Percentiles rank a stretch among this genome's conserved stretches.
phyloP scores from a whole-genome alignment of 2,797 vertebrate genomes.

The Tapera naevia region DNA sequence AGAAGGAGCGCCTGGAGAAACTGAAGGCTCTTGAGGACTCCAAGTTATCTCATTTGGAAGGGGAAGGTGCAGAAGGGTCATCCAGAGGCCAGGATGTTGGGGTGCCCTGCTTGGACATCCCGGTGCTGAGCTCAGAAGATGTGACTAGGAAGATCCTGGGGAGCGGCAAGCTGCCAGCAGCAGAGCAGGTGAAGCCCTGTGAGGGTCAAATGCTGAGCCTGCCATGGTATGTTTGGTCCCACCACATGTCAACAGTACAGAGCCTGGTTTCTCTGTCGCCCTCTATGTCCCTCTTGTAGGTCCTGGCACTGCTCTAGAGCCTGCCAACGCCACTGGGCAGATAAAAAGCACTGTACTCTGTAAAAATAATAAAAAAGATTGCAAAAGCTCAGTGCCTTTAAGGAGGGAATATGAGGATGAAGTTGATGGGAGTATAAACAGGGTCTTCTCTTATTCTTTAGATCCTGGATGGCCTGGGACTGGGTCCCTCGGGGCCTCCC shows the following conservation, averaged over 20 bases:
- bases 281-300: not conserved
- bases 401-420: not conserved
- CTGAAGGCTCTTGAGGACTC: slow-evolving; percentile 48
- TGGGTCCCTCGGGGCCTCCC: slow-evolving; percentile 79
- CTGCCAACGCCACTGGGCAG: not conserved
- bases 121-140: slow-evolving; percentile 55
- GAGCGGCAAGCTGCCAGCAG: slow-evolving; percentile 68
- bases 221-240: rapidly evolving
- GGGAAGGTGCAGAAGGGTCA: not conserved
- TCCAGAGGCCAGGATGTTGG: not conserved
- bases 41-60: not conserved
- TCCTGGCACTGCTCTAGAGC: not conserved
- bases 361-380: not conserved
- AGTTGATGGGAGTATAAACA: not conserved
- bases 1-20: slow-evolving; percentile 57
- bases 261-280: not conserved
- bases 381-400: not conserved
- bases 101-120: slow-evolving; percentile 80
- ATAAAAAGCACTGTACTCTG: not conserved
- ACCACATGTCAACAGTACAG: not conserved
- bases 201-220: not conserved
- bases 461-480: slow-evolving; percentile 83
- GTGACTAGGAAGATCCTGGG: slow-evolving; percentile 62
- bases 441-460: slow-evolving; percentile 52
- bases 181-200: slow-evolving; percentile 72